phyloP scores from a whole-genome alignment of 2,113 vertebrate genomes.

The Tychaedon coryphoeus region DNA sequence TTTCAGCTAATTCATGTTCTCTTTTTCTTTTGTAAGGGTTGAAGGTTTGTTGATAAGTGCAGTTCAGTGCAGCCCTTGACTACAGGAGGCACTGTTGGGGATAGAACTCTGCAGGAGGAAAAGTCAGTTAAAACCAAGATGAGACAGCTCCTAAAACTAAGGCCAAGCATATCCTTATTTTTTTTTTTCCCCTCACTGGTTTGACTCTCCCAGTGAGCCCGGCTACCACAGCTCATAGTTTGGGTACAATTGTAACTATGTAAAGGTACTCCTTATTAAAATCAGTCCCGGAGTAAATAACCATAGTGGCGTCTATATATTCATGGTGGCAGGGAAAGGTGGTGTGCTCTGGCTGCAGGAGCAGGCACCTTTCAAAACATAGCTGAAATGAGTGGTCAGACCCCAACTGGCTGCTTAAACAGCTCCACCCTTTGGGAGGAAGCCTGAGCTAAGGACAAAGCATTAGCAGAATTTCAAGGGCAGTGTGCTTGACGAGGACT shows the following conservation, averaged over 20 bases:
- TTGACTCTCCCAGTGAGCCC: background rate
- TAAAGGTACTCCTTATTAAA: background rate
- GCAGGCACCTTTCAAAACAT: background rate
- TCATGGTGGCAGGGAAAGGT: background rate
- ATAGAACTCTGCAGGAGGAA: background rate
- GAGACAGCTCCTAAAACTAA: background rate
- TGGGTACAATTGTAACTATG: background rate
- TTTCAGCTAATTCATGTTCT: conserved; percentile 40
- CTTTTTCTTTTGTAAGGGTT: background rate
- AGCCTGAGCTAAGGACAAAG: background rate
- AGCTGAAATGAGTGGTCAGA: background rate
- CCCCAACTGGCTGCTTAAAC: background rate
- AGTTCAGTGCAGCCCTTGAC: background rate
- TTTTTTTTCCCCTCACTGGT: background rate
- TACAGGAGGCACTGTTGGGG: conserved; percentile 2
- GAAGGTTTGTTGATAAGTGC: background rate
- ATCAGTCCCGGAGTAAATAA: background rate
- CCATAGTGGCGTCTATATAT: too few relatives aligned
- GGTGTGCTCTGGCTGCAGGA: background rate
- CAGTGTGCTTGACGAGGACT: background rate
- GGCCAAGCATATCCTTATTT: background rate
- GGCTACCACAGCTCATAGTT: background rate
- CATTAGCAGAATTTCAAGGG: background rate
- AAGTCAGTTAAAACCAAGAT: background rate
- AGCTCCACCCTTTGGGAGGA: background rate